Conservation (phyloP, 2,113 vertebrate genomes). For the Bubo bubo region DNA sequence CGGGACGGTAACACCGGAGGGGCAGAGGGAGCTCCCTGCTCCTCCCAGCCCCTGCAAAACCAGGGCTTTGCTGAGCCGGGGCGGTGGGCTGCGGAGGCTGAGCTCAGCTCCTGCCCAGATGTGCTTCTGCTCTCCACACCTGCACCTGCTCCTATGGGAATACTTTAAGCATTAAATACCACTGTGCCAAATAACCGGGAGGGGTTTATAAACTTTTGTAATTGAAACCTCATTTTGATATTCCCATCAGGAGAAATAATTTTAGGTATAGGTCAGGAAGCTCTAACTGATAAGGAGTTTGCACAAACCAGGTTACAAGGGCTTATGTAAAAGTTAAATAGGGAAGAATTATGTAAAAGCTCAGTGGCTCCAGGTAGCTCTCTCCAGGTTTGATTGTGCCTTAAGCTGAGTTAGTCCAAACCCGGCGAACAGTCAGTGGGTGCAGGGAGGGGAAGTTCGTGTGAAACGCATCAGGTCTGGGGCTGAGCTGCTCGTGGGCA, state of each 20-base stretch:
- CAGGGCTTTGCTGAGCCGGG: neutral
- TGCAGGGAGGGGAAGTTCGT: neutral
- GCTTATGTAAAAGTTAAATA: constrained; percentile 11
- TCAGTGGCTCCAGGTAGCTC: neutral
- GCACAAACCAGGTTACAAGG: constrained; percentile 63
- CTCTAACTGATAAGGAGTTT: neutral
- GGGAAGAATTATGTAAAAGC: constrained; percentile 9
- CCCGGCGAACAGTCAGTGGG: accelerated
- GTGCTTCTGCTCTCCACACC: neutral
- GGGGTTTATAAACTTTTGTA: neutral
- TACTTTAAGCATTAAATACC: neutral
- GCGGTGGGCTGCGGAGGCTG: neutral
- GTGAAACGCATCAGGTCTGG: neutral
- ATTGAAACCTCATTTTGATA: constrained; percentile 62
- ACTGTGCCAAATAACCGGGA: neutral
- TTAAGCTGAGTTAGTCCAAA: neutral
- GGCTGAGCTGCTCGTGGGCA: neutral
- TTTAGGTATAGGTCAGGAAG: constrained; percentile 72
- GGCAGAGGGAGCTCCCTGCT: neutral
- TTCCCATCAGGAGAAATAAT: constrained; percentile 63
- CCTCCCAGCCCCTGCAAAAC: neutral
- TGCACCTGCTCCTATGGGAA: neutral
- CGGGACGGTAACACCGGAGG: accelerated
- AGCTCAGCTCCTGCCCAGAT: neutral
- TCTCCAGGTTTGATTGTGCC: neutral